These are phyloP conservation scores for Cataglyphis albicans DNA, from an alignment of 2,888 invertebrate species.

Conservation along the genomic window DNA sequence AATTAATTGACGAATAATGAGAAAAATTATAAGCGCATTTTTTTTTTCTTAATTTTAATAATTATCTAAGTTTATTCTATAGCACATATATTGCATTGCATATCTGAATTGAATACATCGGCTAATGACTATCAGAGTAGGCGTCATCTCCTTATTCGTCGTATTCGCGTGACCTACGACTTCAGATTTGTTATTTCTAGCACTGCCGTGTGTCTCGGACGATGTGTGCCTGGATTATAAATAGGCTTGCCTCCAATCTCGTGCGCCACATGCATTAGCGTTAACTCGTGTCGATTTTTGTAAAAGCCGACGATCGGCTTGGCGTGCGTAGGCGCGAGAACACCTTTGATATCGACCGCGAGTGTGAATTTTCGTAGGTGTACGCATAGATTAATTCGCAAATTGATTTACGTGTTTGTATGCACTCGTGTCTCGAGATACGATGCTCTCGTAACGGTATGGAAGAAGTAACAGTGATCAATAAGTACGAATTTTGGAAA, in stretches of 20 bases:
- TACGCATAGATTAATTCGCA: conserved; percentile 29
- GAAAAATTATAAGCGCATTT: background rate
- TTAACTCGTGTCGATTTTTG: conserved; percentile 55
- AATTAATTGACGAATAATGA: background rate
- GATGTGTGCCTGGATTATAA: conserved; percentile 50
- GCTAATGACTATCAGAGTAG: background rate
- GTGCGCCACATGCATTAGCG: conserved; percentile 50
- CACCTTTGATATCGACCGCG: conserved; percentile 49
- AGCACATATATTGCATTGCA: background rate
- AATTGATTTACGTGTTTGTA: conserved; percentile 21
- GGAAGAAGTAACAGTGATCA: background rate
- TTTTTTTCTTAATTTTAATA: background rate
- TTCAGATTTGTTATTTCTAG: conserved; percentile 59
- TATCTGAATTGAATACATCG: conserved; percentile 2
- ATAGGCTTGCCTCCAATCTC: conserved; percentile 50
- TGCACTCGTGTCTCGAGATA: background rate
- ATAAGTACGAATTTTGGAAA: background rate
- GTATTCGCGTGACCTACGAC: conserved; percentile 52
- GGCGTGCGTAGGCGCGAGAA: conserved; percentile 29
- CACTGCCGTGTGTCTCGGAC: conserved; percentile 41
- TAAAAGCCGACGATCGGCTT: conserved; percentile 37
- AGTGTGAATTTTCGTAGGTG: conserved; percentile 52
- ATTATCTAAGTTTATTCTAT: background rate
- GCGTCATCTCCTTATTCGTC: conserved; percentile 39
- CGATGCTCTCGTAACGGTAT: background rate